Conservation (phyloP, 2,888 invertebrate species). For the Exephanes ischioxanthus region DNA sequence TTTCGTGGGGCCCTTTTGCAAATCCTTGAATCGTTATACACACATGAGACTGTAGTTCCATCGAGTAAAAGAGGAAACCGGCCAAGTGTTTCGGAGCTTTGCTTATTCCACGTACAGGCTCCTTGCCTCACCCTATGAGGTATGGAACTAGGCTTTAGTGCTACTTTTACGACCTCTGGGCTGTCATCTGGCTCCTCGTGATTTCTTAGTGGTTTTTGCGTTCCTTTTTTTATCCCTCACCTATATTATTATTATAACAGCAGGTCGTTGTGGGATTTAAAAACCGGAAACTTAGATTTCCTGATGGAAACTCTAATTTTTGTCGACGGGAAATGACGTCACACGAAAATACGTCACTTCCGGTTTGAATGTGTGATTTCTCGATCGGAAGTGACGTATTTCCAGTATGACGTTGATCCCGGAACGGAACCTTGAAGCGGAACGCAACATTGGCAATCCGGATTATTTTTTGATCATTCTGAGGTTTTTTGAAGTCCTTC, state of each 20-base stretch:
- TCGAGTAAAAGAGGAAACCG: constrained; percentile 3
- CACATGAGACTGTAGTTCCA: not conserved
- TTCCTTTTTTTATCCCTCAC: not conserved
- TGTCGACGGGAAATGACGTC: too few species aligned
- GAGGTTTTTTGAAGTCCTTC: too few species aligned
- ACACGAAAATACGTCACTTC: too few species aligned
- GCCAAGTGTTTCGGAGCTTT: constrained; percentile 37
- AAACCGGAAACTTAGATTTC: too few species aligned
- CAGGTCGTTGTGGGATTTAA: not conserved
- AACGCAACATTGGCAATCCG: too few species aligned
- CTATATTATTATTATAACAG: not conserved
- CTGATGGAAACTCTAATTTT: too few species aligned
- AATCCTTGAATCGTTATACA: constrained; percentile 24
- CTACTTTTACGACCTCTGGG: constrained; percentile 33
- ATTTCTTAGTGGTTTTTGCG: not conserved
- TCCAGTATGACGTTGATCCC: too few species aligned
- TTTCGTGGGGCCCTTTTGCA: constrained; percentile 6
- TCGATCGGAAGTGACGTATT: too few species aligned
- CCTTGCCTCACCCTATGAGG: not conserved
- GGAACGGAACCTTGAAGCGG: too few species aligned
- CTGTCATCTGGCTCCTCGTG: constrained; percentile 25
- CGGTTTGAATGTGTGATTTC: too few species aligned
- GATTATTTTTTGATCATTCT: too few species aligned
- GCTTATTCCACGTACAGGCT: constrained; percentile 32
- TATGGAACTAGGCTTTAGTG: constrained; percentile 25